A percentile compares a stretch with the other conserved stretches of the same genome.
These are phyloP conservation scores for Pempheris klunzingeri DNA, from an alignment of 2,797 vertebrate genomes.

Conservation along the genomic window DNA sequence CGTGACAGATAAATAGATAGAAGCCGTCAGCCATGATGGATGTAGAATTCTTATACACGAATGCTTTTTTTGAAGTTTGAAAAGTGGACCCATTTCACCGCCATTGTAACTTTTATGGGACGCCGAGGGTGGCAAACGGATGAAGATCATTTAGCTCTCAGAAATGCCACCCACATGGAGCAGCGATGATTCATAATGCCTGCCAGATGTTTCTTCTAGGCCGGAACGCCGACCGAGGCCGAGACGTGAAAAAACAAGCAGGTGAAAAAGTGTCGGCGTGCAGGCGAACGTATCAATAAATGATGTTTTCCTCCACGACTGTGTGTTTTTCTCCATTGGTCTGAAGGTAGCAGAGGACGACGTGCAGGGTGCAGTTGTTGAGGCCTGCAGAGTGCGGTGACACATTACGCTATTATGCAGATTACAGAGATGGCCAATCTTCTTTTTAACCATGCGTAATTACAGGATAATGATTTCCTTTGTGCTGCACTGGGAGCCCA, in stretches of 20 bases:
- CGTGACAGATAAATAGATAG: no score
- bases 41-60: background rate
- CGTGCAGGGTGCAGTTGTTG: constrained; percentile 46
- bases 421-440: constrained; percentile 67
- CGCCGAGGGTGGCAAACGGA: constrained; percentile 51
- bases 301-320: background rate
- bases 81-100: constrained; percentile 25
- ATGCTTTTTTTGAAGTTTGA: background rate
- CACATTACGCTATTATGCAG: constrained; percentile 56
- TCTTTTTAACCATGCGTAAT: constrained; percentile 65
- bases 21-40: background rate
- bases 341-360: no score
- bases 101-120: constrained; percentile 42
- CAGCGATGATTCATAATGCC: constrained; percentile 67
- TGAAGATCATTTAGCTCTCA: constrained; percentile 61
- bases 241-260: constrained; percentile 60
- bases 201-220: constrained; percentile 74
- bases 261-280: constrained; percentile 45
- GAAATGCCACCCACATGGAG: constrained; percentile 78
- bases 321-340: constrained; percentile 23
- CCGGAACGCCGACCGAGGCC: constrained; percentile 38
- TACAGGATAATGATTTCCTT: constrained; percentile 76
- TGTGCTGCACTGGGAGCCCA: constrained; percentile 47
- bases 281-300: background rate
- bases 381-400: constrained; percentile 20